A percentile compares a stretch with the other conserved stretches of the same genome.
These are phyloP conservation scores for Volucella bombylans DNA, from an alignment of 2,888 invertebrate species.

Conservation along the genomic window DNA sequence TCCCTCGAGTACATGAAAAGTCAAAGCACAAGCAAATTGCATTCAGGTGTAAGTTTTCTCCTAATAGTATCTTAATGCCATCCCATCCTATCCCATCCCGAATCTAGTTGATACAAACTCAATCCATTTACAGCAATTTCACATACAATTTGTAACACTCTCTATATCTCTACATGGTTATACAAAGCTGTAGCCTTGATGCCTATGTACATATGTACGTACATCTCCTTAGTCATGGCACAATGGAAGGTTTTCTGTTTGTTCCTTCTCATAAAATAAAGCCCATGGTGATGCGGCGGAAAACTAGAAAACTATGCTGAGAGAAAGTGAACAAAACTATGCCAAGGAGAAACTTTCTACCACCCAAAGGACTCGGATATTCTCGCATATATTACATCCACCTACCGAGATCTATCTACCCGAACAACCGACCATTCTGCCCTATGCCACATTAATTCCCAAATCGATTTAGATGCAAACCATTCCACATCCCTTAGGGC, in stretches of 20 bases:
- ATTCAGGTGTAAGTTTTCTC: slow-evolving; percentile 51
- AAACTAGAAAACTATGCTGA: slow-evolving; percentile 48
- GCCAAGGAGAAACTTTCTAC: slow-evolving; percentile 58
- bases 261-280: slow-evolving; percentile 8
- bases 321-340: slow-evolving; percentile 56
- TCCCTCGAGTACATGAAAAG: slow-evolving; percentile 9
- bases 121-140: slow-evolving; percentile 51
- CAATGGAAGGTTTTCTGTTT: slow-evolving; percentile 35
- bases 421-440: not conserved
- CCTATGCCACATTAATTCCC: slow-evolving; percentile 47
- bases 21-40: slow-evolving; percentile 43
- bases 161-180: not conserved
- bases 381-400: slow-evolving; percentile 19
- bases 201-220: too few relatives aligned
- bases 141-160: slow-evolving; percentile 26
- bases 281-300: slow-evolving; percentile 40
- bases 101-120: slow-evolving; percentile 22
- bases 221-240: not conserved
- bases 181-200: too few relatives aligned
- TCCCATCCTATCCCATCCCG: not conserved
- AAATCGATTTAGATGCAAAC: slow-evolving; percentile 58
- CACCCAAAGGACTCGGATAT: slow-evolving; percentile 29
- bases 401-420: too few relatives aligned
- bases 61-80: not conserved
- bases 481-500: not conserved